A percentile compares a stretch with the other conserved stretches of the same genome.
phyloP scores from a whole-genome alignment of 2,113 vertebrate species.

The Catharus fuscescens region DNA sequence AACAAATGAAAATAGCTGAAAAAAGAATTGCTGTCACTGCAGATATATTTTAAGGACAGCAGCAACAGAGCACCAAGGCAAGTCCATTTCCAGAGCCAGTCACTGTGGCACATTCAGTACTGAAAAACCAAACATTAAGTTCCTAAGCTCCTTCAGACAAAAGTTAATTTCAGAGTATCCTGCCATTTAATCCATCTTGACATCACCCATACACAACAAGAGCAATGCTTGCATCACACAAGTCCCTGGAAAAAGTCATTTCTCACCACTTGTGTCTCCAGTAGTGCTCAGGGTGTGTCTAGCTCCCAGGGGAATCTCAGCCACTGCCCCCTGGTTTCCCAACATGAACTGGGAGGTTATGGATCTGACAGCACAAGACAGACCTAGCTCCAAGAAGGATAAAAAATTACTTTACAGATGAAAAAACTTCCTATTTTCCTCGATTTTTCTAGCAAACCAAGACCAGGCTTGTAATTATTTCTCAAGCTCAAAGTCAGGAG shows the following conservation, averaged over 20 bases:
- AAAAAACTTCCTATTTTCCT: neutral
- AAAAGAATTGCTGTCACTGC: neutral
- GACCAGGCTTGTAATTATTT: neutral
- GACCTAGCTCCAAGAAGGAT: neutral
- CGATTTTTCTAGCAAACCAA: neutral
- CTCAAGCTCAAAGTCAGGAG: neutral
- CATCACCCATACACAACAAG: neutral
- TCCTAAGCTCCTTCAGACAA: neutral
- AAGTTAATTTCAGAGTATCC: neutral
- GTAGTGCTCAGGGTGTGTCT: rapidly evolving
- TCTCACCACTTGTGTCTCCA: neutral
- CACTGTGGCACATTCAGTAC: neutral
- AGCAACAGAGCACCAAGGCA: neutral
- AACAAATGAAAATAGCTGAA: neutral
- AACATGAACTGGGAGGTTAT: neutral
- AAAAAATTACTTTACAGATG: neutral
- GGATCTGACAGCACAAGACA: neutral
- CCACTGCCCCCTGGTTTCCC: neutral
- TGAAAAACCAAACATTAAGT: neutral
- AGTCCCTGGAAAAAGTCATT: neutral
- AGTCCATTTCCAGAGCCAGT: neutral
- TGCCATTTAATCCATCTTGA: neutral
- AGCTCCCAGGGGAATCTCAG: neutral
- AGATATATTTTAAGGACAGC: neutral
- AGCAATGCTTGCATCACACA: neutral